Percentiles rank a stretch among this genome's conserved stretches.
Evolutionary conservation across 2,113 vertebrate species (phyloP).

Genomic region (Bagarius yarrelli): DNA sequence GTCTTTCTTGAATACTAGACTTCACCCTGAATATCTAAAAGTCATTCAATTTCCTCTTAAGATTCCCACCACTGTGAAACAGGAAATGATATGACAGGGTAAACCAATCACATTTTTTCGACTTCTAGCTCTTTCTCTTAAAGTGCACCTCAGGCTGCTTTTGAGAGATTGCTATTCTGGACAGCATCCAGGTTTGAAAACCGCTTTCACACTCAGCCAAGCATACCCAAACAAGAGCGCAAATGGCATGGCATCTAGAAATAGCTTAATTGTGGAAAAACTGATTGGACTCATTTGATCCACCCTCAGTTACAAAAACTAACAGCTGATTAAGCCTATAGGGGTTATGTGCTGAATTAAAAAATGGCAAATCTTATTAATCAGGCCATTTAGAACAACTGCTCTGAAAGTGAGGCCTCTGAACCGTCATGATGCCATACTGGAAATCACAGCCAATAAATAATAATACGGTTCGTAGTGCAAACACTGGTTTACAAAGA

Average conservation of each 20-base stretch:
- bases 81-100: slow-evolving; percentile 6
- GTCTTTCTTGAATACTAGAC: not conserved
- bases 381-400: not conserved
- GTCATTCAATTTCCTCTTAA: slow-evolving; percentile 4
- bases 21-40: not conserved
- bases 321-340: slow-evolving; percentile 10
- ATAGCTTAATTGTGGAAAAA: slow-evolving; percentile 5
- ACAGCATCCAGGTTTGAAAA: slow-evolving; percentile 26
- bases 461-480: too few relatives aligned
- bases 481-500: not conserved
- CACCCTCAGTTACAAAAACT: not conserved
- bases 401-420: not conserved
- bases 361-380: not conserved
- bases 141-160: not conserved
- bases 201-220: slow-evolving; percentile 19
- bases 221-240: not conserved
- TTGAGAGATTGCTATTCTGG: slow-evolving; percentile 19
- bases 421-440: not conserved
- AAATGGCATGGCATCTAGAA: slow-evolving; percentile 17
- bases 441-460: not conserved
- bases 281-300: not conserved
- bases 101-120: slow-evolving; percentile 23
- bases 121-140: slow-evolving; percentile 11
- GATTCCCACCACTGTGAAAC: slow-evolving; percentile 5
- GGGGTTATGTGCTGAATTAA: slow-evolving; percentile 6